A percentile compares a stretch with the other conserved stretches of the same genome.
These are phyloP conservation scores for Myoxocephalus aenaeus DNA, from an alignment of 2,797 vertebrate species.

Conservation along the genomic window DNA sequence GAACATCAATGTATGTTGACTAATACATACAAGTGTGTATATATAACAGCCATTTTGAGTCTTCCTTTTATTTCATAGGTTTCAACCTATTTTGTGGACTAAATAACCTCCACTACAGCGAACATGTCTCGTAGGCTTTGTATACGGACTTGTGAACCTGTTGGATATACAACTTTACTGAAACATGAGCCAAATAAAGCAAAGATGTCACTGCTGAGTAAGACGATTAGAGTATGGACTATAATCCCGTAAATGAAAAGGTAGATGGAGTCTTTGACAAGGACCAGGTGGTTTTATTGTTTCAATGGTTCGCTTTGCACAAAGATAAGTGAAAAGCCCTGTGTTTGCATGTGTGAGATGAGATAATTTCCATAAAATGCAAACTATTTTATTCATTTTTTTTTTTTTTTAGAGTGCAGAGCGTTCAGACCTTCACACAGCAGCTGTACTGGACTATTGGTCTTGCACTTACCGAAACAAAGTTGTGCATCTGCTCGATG, in stretches of 20 bases:
- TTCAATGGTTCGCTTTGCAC: constrained; percentile 4
- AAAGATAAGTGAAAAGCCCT: neutral
- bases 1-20: neutral
- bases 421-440: neutral
- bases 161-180: neutral
- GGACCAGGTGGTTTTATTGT: neutral
- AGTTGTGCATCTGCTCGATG: too few relatives aligned
- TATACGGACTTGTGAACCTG: neutral
- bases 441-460: neutral
- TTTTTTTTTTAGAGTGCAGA: neutral
- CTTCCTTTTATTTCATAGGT: neutral
- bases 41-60: neutral
- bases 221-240: neutral
- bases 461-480: neutral
- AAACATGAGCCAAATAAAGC: neutral
- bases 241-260: neutral
- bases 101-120: neutral
- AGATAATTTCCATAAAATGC: neutral
- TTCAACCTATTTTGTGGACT: neutral
- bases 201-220: neutral
- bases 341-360: neutral
- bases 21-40: neutral
- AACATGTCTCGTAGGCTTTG: neutral
- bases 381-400: neutral
- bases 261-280: neutral